phyloP scores from a whole-genome alignment of 2,797 vertebrate genomes.

The Betta splendens region DNA sequence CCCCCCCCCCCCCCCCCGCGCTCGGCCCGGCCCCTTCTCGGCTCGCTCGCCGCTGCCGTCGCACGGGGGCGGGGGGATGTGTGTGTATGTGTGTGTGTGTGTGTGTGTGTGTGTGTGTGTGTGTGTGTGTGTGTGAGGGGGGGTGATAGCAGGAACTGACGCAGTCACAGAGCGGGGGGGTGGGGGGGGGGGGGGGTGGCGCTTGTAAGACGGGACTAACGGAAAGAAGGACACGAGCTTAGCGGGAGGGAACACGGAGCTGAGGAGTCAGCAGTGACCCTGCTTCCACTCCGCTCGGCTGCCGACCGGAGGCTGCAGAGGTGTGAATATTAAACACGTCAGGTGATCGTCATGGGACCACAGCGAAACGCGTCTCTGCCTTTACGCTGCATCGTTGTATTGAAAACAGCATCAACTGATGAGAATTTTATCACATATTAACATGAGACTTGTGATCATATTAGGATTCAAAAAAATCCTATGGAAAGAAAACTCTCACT shows the following conservation, averaged over 20 bases:
- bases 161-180: constrained; percentile 70
- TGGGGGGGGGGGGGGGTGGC: constrained; percentile 66
- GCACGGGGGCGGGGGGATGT: too few species aligned
- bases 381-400: too few species aligned
- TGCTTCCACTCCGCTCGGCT: neutral
- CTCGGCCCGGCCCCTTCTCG: constrained; percentile 69
- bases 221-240: constrained; percentile 38
- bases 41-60: constrained; percentile 65
- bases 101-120: too few species aligned
- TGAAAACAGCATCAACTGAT: too few species aligned
- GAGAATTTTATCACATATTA: neutral
- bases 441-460: neutral
- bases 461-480: constrained; percentile 8
- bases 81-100: too few species aligned
- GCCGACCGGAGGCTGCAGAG: neutral
- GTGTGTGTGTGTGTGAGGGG: too few species aligned
- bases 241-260: constrained; percentile 20
- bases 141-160: constrained; percentile 76
- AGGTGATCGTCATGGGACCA: too few species aligned
- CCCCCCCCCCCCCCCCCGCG: constrained; percentile 75
- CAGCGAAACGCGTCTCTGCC: too few species aligned
- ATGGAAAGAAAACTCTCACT: constrained; percentile 19
- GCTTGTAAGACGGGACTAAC: constrained; percentile 55
- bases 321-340: too few species aligned
- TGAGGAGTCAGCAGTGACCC: constrained; percentile 8